A percentile compares a stretch with the other conserved stretches of the same genome.
phyloP scores from a whole-genome alignment of 1,140 invertebrate species.

The Oreohelix idahoensis region DNA sequence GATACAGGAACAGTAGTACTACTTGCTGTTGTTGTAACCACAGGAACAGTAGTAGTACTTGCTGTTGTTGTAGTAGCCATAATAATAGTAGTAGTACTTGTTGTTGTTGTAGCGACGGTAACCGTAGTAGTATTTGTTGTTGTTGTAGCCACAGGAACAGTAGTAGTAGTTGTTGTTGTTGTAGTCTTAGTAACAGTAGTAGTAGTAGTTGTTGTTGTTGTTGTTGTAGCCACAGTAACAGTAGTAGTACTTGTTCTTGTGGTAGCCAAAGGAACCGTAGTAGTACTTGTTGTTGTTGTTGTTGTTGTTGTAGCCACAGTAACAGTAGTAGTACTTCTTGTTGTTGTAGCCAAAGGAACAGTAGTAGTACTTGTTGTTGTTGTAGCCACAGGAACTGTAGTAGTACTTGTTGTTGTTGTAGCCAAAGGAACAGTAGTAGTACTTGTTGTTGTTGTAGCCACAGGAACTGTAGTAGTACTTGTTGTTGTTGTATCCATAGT shows the following conservation, averaged over 20 bases:
- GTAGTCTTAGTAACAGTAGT: not conserved
- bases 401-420: not conserved
- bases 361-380: not conserved
- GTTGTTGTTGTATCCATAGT: not conserved
- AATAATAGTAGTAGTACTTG: not conserved
- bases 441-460: too few relatives aligned
- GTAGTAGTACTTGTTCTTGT: not conserved
- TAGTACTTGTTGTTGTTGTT: conserved; percentile 9
- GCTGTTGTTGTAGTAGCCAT: not conserved
- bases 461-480: too few relatives aligned
- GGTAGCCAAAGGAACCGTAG: conserved; percentile 13
- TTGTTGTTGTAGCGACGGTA: too few relatives aligned
- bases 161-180: not conserved
- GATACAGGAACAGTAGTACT: too few relatives aligned
- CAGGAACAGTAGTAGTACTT: not conserved
- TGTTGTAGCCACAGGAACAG: not conserved
- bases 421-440: conserved; percentile 9
- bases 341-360: not conserved
- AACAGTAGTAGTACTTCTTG: conserved; percentile 13
- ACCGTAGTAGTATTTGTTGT: not conserved
- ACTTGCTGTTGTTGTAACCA: too few relatives aligned
- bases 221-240: conserved; percentile 3
- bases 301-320: not conserved
- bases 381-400: too few relatives aligned
- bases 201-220: conserved; percentile 19